phyloP scores from a whole-genome alignment of 2,888 invertebrate species.

The Argyra leucocephala region DNA sequence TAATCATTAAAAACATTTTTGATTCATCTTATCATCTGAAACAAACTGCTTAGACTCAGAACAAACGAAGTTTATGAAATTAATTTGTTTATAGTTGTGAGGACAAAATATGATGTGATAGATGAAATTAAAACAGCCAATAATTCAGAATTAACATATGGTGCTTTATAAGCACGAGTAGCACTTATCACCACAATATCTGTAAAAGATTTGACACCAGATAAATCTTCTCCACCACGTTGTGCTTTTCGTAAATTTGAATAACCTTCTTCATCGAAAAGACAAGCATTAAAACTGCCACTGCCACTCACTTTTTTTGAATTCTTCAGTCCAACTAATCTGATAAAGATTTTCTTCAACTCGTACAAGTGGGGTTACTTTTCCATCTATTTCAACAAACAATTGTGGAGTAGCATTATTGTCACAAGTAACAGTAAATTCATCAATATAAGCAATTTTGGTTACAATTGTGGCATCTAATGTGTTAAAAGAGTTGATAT shows the following conservation, averaged over 20 bases:
- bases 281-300: constrained; percentile 67
- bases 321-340: constrained; percentile 91
- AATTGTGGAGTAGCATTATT: constrained; percentile 61
- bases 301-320: constrained; percentile 69
- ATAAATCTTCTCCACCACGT: constrained; percentile 58
- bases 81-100: constrained; percentile 72
- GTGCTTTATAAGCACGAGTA: constrained; percentile 77
- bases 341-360: constrained; percentile 72
- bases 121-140: constrained; percentile 71
- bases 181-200: constrained; percentile 61
- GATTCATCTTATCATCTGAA: too few species aligned
- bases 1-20: too few species aligned
- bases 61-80: too few species aligned
- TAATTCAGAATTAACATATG: constrained; percentile 86
- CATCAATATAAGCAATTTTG: constrained; percentile 81
- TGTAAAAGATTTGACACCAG: constrained; percentile 56
- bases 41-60: too few species aligned
- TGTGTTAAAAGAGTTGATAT: constrained; percentile 78
- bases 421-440: constrained; percentile 76
- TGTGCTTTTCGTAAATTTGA: constrained; percentile 74
- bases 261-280: constrained; percentile 90
- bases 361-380: constrained; percentile 72
- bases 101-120: constrained; percentile 76
- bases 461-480: constrained; percentile 85
- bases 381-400: constrained; percentile 83